Evolutionary conservation across 2,888 invertebrate species (phyloP).

Genomic region (Apamea anceps): DNA sequence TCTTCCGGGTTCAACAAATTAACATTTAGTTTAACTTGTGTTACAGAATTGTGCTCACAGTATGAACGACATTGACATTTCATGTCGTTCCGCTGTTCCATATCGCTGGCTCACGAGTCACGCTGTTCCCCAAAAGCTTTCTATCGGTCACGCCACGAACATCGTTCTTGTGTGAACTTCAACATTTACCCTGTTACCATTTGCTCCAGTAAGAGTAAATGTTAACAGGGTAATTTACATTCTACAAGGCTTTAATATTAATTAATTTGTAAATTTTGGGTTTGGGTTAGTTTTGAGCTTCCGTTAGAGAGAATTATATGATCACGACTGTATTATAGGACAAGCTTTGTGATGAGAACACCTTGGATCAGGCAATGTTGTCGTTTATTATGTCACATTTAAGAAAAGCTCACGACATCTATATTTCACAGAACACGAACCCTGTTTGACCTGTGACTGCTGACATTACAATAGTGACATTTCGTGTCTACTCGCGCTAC

Average conservation of each 20-base stretch:
- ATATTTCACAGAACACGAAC: slow-evolving; percentile 53
- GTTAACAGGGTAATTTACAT: slow-evolving; percentile 11
- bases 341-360: neutral
- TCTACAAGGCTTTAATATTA: neutral
- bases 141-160: slow-evolving; percentile 51
- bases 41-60: slow-evolving; percentile 16
- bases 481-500: slow-evolving; percentile 71
- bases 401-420: slow-evolving; percentile 35
- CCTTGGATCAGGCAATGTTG: slow-evolving; percentile 11
- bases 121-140: slow-evolving; percentile 57
- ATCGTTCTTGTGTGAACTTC: slow-evolving; percentile 46
- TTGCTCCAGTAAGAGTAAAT: slow-evolving; percentile 20
- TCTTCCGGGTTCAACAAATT: neutral
- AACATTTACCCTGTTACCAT: slow-evolving; percentile 17
- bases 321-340: neutral
- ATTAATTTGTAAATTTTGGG: neutral
- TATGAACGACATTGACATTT: slow-evolving; percentile 69
- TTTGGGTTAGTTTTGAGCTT: neutral
- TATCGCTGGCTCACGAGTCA: slow-evolving; percentile 52
- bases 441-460: slow-evolving; percentile 64
- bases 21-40: neutral
- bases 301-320: neutral
- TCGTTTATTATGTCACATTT: slow-evolving; percentile 32
- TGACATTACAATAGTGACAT: slow-evolving; percentile 75
- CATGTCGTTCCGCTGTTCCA: slow-evolving; percentile 63